Evolutionary conservation across 2,113 vertebrate genomes (phyloP).

Genomic region (Seriola rivoliana): DNA sequence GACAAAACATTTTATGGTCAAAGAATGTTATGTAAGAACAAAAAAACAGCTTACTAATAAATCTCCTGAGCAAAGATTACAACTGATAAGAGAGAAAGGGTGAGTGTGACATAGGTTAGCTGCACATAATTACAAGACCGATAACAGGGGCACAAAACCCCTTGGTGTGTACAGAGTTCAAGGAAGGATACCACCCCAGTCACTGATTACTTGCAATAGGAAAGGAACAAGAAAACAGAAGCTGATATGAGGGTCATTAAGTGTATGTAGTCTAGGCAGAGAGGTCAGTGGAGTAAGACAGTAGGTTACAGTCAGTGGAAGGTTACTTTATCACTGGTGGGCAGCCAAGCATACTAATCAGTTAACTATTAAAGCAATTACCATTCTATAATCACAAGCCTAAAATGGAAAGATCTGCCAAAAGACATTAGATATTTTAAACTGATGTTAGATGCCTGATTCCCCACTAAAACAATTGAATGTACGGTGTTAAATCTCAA

Average conservation of each 20-base stretch:
- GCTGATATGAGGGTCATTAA: conserved; percentile 15
- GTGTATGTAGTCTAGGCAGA: background rate
- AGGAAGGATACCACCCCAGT: background rate
- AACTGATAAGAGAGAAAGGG: conserved; percentile 47
- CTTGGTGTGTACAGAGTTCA: conserved; percentile 39
- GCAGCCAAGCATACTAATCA: background rate
- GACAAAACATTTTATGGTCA: background rate
- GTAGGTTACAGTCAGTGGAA: conserved; percentile 12
- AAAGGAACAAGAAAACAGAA: background rate
- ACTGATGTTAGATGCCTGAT: too few species aligned
- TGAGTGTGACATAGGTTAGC: conserved; percentile 40
- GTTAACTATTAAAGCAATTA: background rate
- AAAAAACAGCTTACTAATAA: conserved; percentile 23
- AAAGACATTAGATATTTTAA: background rate
- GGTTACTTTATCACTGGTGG: conserved; percentile 2
- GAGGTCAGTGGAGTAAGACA: conserved; percentile 57
- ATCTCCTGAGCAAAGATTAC: conserved; percentile 42
- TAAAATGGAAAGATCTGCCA: background rate
- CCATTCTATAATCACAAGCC: background rate
- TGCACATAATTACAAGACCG: background rate
- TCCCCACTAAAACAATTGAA: background rate
- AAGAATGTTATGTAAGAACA: conserved; percentile 17
- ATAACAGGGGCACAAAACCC: conserved; percentile 7
- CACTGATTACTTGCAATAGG: background rate
- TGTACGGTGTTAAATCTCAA: fast-evolving